Conservation (phyloP, 2,888 invertebrate species). For the Epsilonema sp. region DNA sequence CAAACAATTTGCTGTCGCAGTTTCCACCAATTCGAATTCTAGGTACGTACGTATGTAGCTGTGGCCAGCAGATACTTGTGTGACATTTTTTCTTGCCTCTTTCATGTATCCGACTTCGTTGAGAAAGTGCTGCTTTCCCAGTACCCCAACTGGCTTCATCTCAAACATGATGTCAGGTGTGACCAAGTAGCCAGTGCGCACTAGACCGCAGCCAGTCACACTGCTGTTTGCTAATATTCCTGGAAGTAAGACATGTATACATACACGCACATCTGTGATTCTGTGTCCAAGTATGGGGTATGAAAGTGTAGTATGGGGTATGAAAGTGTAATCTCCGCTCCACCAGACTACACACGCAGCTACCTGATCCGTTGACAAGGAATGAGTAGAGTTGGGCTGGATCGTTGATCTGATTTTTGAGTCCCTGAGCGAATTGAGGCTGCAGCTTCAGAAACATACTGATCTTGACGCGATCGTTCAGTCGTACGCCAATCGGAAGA, state of each 20-base stretch:
- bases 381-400: slow-evolving; percentile 8
- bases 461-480: slow-evolving; percentile 9
- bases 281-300: too few species aligned
- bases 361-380: slow-evolving; percentile 8
- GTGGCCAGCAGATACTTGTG: too few species aligned
- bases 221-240: slow-evolving; percentile 9
- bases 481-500: slow-evolving; percentile 46
- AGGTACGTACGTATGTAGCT: too few species aligned
- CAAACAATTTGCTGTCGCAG: background rate
- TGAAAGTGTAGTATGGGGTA: too few species aligned
- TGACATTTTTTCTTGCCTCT: too few species aligned
- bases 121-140: slow-evolving; percentile 1
- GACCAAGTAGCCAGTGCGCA: slow-evolving; percentile 1
- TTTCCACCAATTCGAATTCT: too few species aligned
- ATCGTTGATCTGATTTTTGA: slow-evolving; percentile 5
- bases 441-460: slow-evolving; percentile 6
- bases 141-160: slow-evolving; percentile 7
- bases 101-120: too few species aligned
- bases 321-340: too few species aligned
- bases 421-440: slow-evolving; percentile 3
- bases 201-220: slow-evolving; percentile 7
- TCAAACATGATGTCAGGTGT: slow-evolving; percentile 9
- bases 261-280: background rate
- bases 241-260: background rate
- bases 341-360: too few species aligned